Percentiles rank a stretch among this genome's conserved stretches.
Evolutionary conservation across 2,113 vertebrate species (phyloP).

Genomic region (Hippocampus guttulatus): DNA sequence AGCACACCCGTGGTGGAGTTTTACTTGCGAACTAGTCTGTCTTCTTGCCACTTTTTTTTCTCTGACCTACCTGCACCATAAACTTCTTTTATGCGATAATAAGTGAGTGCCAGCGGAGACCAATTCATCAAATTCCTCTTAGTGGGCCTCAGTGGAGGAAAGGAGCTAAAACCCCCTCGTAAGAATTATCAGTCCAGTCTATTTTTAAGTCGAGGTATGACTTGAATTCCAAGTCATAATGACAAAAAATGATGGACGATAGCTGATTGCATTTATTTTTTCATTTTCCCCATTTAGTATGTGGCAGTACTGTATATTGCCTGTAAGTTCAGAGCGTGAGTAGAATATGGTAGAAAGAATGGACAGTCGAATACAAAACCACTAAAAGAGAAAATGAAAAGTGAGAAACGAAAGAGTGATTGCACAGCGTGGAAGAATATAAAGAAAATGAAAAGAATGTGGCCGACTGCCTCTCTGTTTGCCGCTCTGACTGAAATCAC

Average conservation of each 20-base stretch:
- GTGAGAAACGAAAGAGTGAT: constrained; percentile 34
- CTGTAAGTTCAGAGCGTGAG: not conserved
- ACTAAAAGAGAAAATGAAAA: constrained; percentile 13
- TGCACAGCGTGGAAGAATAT: constrained; percentile 27
- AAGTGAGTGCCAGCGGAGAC: constrained; percentile 59
- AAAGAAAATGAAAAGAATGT: constrained; percentile 43
- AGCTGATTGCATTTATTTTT: constrained; percentile 20
- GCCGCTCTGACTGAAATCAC: constrained; percentile 36
- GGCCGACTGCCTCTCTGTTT: constrained; percentile 37
- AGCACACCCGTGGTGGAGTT: constrained; percentile 31
- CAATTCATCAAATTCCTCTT: constrained; percentile 58
- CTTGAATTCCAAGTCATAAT: not conserved
- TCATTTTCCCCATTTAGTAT: constrained; percentile 8
- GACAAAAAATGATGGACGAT: constrained; percentile 26
- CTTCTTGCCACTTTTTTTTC: constrained; percentile 6
- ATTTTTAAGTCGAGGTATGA: constrained; percentile 20
- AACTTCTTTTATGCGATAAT: constrained; percentile 65
- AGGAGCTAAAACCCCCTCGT: constrained; percentile 24
- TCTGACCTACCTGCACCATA: constrained; percentile 22
- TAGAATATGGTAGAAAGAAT: too few relatives aligned
- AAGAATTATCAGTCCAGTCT: constrained; percentile 47
- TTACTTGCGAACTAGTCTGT: constrained; percentile 32
- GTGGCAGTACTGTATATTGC: not conserved
- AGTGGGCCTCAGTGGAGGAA: constrained; percentile 40
- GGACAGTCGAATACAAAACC: constrained; percentile 42